phyloP scores from a whole-genome alignment of 2,113 vertebrate species.

The Mionectes macconnelli region DNA sequence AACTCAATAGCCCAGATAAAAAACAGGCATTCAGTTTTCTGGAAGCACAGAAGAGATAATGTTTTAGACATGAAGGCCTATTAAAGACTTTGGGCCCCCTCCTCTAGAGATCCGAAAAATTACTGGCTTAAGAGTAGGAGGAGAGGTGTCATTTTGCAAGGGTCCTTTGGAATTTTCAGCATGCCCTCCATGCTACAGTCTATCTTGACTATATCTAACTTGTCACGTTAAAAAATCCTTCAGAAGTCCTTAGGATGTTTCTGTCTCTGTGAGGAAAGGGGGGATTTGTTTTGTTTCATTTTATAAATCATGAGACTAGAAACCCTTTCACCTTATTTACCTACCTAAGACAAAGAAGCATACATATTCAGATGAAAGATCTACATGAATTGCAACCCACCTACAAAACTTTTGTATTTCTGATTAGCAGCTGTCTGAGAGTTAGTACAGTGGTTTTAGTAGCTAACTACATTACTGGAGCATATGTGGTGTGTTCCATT shows the following conservation, averaged over 20 bases:
- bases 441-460: neutral
- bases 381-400: neutral
- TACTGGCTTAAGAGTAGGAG: neutral
- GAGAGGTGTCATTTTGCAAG: neutral
- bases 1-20: neutral
- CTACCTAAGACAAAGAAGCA: neutral
- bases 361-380: neutral
- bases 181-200: neutral
- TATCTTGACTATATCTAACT: neutral
- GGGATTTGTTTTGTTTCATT: neutral
- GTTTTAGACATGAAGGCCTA: neutral
- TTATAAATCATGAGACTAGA: neutral
- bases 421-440: neutral
- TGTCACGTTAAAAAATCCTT: neutral
- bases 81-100: accelerated
- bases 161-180: neutral
- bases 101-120: neutral
- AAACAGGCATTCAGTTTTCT: neutral
- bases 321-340: neutral
- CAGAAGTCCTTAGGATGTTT: neutral
- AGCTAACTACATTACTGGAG: neutral
- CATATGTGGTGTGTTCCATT: neutral
- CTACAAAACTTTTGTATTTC: neutral
- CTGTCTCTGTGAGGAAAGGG: too few relatives aligned
- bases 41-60: accelerated